Evolutionary conservation across 2,888 invertebrate genomes (phyloP), one percentile per base, ranked within the genome.

Genomic region (Xylocampa areola): DNA sequence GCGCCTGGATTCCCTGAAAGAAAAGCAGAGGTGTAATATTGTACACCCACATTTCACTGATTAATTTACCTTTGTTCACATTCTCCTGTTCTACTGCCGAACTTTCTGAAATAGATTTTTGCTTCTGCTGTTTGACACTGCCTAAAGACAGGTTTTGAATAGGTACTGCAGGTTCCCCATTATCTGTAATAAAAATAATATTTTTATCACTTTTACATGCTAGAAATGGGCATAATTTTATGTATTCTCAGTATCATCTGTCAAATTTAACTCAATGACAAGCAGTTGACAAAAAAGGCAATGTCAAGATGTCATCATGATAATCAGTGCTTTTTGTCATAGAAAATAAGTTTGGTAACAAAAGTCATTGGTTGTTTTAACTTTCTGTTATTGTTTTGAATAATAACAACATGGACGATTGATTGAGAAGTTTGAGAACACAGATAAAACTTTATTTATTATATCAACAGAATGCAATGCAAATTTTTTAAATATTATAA

Each of bases 41-140:
- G n/a, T n/a, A n/a, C n/a, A n/a, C n/a, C n/a, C n/a, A n/a, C n/a
- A n/a, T n/a, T n/a, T n/a, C n/a, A n/a, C n/a, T n/a, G n/a, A 23
- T 37, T 8, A 23, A 13, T 4, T 0, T 51, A 66, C 71, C 71
- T 63, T 49, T 25, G 11, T 45, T 47, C 41, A 33, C 8, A 23
- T 36, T 35, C 25, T 36, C 44, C 0, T 10, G 11, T 32, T 50
- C 58, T 8, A 10, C 6, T 33, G 16, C 4, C 33, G 16, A 32
- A 36, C 23, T 37, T 39, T 65, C 53, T 17, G 47, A 27, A 45
- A 14, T n/a, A 0, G 27, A 5, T 40, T 47, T 53, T 21, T 59
- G 40, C 16, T 68, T 68, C 8, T 50, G 32, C 29, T 68, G 68
- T 16, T 62, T 68, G 11, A 35, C 30, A 49, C 57, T 71, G 19